These are phyloP conservation scores for Clanis bilineata DNA, from an alignment of 2,888 invertebrate genomes.

Conservation along the genomic window DNA sequence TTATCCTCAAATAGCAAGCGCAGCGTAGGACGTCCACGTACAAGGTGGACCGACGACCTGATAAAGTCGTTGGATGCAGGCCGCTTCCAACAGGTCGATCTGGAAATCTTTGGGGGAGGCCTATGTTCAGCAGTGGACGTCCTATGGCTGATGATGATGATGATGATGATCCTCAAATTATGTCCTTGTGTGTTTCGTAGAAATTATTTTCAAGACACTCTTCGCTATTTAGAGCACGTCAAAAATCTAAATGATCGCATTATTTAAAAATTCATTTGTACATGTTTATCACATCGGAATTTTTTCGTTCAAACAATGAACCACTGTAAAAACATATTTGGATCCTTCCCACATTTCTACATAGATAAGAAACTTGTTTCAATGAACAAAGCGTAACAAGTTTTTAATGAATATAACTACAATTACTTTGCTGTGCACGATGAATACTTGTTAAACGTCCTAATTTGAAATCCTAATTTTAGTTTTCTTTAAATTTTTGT, in stretches of 20 bases:
- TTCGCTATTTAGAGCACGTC: slow-evolving; percentile 19
- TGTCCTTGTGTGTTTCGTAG: background rate
- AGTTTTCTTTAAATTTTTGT: no score
- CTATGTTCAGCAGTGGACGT: no score
- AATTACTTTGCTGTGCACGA: background rate
- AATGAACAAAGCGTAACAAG: slow-evolving; percentile 30
- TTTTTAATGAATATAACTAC: background rate
- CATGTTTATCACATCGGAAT: slow-evolving; percentile 62
- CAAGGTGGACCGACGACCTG: no score
- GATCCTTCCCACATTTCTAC: slow-evolving; percentile 44
- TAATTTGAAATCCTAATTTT: background rate
- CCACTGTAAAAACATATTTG: slow-evolving; percentile 55
- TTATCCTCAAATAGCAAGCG: no score
- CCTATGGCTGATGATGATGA: no score
- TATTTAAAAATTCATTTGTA: slow-evolving; percentile 29
- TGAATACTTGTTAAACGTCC: background rate
- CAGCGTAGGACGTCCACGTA: no score
- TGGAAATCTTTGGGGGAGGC: no score
- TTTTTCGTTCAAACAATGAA: slow-evolving; percentile 62
- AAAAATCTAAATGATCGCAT: slow-evolving; percentile 28
- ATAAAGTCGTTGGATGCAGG: no score
- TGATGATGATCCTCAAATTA: no score
- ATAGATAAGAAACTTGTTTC: slow-evolving; percentile 43
- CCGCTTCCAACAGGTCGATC: no score
- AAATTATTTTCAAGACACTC: background rate